Base-by-base conservation (phyloP, 2,113 vertebrate genomes). In the Gasterosteus aculeatus region DNA sequence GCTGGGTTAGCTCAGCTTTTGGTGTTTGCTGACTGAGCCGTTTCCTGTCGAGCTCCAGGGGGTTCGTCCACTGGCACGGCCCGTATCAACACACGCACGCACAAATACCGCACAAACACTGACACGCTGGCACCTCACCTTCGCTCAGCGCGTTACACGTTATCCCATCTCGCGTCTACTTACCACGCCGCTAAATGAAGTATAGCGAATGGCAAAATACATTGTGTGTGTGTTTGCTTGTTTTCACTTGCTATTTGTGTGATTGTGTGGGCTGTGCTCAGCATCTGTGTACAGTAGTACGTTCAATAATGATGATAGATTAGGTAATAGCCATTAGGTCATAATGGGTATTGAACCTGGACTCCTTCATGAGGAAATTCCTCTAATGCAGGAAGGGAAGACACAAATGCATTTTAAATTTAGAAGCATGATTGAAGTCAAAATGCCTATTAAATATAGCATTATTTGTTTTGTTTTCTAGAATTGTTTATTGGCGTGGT, bases 241-340 rank as follows among this genome's bases (percentile, higher is more conserved):
- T 73, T 31, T 69, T 62, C 60, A 39, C 16, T 29, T 38, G 19
- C 29, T 56, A 41, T 71, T 19, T 78, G 18, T 68, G 59, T 66
- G 16, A 65, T 19, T 72, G 65, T 81, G 66, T 66, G 62, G 72
- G 71, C 6, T 11, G 56, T 44, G 38, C 69, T 76, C 67, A 57
- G 58, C 57, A 69, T 42, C 29, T 15, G 39, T 59, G 41, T 60
- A 44, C 39, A 85, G 47, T 72, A 69, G 62, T 63, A 56, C 29
- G 63, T 75, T 71, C 61, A 60, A 19, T 81, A 85, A 70, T 64
- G 71, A 77, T 75, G 65, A 88, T 84, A 31, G 35, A 90, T 82
- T 79, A 67, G 60, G 63, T 77, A 75, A 82, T 84, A 77, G 29
- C 26, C 67, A 66, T 71, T 60, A 46, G 67, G 68, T 78, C 61